Conservation (phyloP, 2,797 vertebrate genomes). For the Rhinoraja longicauda region DNA sequence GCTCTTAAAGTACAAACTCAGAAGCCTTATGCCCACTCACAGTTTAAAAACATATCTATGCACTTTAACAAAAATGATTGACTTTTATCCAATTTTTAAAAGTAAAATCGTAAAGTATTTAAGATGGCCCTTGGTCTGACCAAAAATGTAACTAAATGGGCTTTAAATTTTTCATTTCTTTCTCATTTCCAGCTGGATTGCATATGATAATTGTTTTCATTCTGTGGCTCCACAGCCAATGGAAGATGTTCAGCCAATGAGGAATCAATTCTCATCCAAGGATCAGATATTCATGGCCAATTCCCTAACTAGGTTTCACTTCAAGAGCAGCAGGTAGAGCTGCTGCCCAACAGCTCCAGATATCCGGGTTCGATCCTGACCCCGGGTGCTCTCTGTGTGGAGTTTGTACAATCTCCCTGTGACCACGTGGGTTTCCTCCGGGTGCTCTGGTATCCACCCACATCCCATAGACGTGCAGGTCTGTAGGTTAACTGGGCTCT, state of each 20-base stretch:
- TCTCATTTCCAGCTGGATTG: slow-evolving; percentile 24
- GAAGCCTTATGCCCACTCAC: neutral
- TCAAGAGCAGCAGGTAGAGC: neutral
- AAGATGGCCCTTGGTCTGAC: neutral
- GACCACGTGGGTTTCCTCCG: too few relatives aligned
- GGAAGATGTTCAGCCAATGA: slow-evolving; percentile 14
- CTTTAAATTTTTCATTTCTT: neutral
- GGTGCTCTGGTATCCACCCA: too few relatives aligned
- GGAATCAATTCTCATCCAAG: neutral
- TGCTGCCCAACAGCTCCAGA: too few relatives aligned
- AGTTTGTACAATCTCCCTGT: too few relatives aligned
- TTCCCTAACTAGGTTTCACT: neutral
- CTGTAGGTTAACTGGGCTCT: too few relatives aligned
- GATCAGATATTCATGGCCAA: neutral
- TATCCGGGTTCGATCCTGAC: too few relatives aligned
- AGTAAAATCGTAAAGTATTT: neutral
- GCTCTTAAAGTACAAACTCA: too few relatives aligned
- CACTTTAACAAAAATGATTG: neutral
- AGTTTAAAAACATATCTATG: too few relatives aligned
- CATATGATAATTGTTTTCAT: neutral
- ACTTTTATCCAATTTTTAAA: neutral
- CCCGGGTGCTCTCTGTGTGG: too few relatives aligned
- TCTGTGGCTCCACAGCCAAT: neutral
- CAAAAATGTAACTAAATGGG: neutral
- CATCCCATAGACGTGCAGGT: too few relatives aligned